phyloP scores from a whole-genome alignment of 2,797 vertebrate genomes.

The Rallus crepitans region DNA sequence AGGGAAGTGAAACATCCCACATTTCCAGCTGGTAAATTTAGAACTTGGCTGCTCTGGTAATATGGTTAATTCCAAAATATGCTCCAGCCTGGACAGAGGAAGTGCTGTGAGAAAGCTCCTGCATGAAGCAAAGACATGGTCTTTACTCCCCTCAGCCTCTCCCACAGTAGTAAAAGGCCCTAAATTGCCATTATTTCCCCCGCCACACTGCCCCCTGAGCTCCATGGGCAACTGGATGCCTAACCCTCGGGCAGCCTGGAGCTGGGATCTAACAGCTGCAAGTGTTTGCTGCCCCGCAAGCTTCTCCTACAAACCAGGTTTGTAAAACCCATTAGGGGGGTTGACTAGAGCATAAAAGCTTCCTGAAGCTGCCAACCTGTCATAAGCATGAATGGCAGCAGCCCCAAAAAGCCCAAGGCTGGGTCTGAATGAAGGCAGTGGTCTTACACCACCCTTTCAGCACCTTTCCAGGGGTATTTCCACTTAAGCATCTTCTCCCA shows the following conservation, averaged over 20 bases:
- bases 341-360: background rate
- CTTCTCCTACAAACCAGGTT: background rate
- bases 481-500: background rate
- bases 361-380: background rate
- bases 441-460: background rate
- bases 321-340: no score
- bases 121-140: background rate
- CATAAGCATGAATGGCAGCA: background rate
- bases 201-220: accelerated
- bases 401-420: background rate
- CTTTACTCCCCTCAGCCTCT: background rate
- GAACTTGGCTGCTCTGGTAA: background rate
- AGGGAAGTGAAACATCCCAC: background rate
- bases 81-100: no score
- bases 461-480: background rate
- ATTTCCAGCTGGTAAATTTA: background rate
- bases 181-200: no score
- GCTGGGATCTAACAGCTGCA: accelerated
- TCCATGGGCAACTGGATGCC: accelerated
- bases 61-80: background rate
- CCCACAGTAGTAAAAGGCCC: background rate
- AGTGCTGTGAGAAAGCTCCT: background rate
- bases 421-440: background rate
- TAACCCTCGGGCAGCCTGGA: accelerated
- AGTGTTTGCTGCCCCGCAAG: accelerated